These are phyloP conservation scores for Colius striatus DNA, from an alignment of 2,113 vertebrate genomes.

Conservation along the genomic window DNA sequence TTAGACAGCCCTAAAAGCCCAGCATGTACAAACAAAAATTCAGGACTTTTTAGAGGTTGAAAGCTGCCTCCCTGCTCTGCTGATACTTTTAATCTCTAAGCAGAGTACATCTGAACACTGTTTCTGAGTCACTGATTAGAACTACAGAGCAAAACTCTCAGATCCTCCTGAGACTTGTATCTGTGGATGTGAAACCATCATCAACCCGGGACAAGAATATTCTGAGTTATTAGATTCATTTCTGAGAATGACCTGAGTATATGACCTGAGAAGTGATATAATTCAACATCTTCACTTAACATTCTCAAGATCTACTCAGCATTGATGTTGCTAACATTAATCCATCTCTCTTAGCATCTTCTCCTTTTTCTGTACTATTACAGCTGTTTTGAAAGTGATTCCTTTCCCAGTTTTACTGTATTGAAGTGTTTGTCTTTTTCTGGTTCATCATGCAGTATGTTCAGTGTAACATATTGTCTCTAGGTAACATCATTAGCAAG, in stretches of 20 bases:
- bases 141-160: not conserved
- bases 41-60: not conserved
- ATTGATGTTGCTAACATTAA: not conserved
- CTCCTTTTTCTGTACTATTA: not conserved
- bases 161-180: not conserved
- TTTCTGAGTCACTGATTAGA: not conserved
- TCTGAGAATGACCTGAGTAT: not conserved
- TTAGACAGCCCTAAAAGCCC: slow-evolving; percentile 5
- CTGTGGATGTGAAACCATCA: not conserved
- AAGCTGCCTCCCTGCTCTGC: slow-evolving; percentile 28
- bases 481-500: not conserved
- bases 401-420: not conserved
- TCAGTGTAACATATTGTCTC: not conserved
- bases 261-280: not conserved
- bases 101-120: slow-evolving; percentile 3
- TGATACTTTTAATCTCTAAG: slow-evolving; percentile 15
- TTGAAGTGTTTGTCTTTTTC: not conserved
- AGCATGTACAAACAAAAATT: not conserved
- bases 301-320: not conserved
- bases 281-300: not conserved
- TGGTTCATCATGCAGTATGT: not conserved
- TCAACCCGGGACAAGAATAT: not conserved
- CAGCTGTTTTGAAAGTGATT: not conserved
- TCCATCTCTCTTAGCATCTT: not conserved
- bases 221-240: not conserved